Percentiles rank a stretch among this genome's conserved stretches.
Evolutionary conservation across 2,797 vertebrate species (phyloP).

Genomic region (Masticophis lateralis): DNA sequence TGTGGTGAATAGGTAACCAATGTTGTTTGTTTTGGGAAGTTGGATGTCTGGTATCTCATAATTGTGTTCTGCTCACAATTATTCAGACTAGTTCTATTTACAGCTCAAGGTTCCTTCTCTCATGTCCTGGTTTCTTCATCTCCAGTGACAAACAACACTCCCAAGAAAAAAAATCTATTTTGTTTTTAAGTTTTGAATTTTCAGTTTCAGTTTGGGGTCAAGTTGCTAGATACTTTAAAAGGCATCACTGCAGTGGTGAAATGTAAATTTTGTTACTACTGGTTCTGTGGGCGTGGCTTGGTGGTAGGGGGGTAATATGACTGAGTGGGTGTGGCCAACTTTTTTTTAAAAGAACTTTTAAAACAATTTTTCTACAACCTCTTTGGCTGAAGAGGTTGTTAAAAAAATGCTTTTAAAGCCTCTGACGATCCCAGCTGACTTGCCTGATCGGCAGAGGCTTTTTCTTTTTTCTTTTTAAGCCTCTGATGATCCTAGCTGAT

Average conservation of each 20-base stretch:
- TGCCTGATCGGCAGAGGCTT: too few species aligned
- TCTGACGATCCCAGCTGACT: too few species aligned
- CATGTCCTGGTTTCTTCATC: neutral
- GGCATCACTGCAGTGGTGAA: neutral
- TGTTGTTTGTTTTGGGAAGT: neutral
- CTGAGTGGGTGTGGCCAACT: too few species aligned
- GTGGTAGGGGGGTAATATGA: too few species aligned
- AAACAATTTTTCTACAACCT: too few species aligned
- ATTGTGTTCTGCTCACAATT: neutral
- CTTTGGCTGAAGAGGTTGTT: too few species aligned
- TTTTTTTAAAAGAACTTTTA: too few species aligned
- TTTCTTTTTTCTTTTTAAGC: too few species aligned
- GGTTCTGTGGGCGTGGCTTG: too few species aligned
- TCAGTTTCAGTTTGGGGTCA: neutral
- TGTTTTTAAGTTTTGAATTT: neutral
- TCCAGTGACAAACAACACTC: neutral
- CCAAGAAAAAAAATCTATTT: neutral
- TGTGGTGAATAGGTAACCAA: neutral
- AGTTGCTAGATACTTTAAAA: neutral
- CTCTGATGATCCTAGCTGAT: too few species aligned
- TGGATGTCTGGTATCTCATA: neutral
- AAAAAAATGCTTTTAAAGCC: too few species aligned
- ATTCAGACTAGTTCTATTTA: neutral
- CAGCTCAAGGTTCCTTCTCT: neutral
- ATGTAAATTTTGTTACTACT: too few species aligned